Evolutionary conservation across 1,140 invertebrate genomes (phyloP), one percentile per base, ranked within the genome.

Genomic region (Papilio machaon): DNA sequence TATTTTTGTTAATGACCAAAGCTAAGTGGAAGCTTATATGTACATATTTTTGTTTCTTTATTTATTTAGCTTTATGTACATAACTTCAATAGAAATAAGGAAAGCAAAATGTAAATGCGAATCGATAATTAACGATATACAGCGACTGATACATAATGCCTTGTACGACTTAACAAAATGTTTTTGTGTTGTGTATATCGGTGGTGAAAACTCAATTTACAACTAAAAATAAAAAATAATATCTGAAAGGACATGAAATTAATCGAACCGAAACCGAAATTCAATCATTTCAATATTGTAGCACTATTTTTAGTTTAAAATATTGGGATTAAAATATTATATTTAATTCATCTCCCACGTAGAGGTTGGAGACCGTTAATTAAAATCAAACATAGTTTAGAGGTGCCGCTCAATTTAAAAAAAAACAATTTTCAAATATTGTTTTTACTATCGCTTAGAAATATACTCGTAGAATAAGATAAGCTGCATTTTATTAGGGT

Each of bases 301-400:
- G 13, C 17, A 46, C 4, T 43, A 74, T 47, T 75, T 73, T 30
- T 75, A 49, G n/a, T 49, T 1, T 79, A 60, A 79, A 79, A 64
- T 46, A 79, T 64, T 13, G 54, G 35, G n/a, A 64, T 38, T 47
- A 46, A 67, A 77, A 70, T 30, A 19, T 46, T 77, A n/a, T 30
- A 47, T 30, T 43, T 73, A 47, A 82, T 60, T 60, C 74, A 80
- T 84, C 79, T 80, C 82, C 83, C 85, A 77, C 80, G 79, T 77
- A 81, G 67, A 38, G 88, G 86, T 86, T 91, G 84, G 86, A 64
- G 60, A 88, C 85, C 64, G 87, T 86, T 91, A 91, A 92, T 92
- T 91, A 88, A 91, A 90, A 89, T 88, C 89, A 90, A 92, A 91
- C 88, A 89, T 79, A 30, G 84, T 76, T 77, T 83, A 80, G 73